Evolutionary conservation across 2,888 invertebrate genomes (phyloP).

Genomic region (Scrobipalpa costella): DNA sequence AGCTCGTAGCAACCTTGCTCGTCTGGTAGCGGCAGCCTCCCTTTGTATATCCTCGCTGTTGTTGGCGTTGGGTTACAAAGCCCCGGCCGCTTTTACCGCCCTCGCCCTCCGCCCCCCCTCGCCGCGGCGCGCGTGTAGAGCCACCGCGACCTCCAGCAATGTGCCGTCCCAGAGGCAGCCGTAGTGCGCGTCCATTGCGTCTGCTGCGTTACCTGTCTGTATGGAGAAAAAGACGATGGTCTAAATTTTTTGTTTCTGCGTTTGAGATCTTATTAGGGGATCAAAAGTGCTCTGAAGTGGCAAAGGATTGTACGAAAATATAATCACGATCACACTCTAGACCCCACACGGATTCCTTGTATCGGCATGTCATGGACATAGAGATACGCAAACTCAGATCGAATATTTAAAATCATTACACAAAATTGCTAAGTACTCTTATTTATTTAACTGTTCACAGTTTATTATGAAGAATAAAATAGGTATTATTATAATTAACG

Average conservation of each 20-base stretch:
- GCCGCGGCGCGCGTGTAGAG: conserved; percentile 92
- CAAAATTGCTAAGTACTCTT: no score
- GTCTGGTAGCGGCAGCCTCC: conserved; percentile 93
- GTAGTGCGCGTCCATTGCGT: conserved; percentile 97
- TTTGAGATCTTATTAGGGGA: no score
- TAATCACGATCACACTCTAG: no score
- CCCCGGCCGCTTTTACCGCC: conserved; percentile 91
- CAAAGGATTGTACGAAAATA: no score
- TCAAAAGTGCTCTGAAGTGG: no score
- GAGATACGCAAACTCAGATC: no score
- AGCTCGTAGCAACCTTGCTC: conserved; percentile 91
- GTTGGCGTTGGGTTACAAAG: conserved; percentile 95
- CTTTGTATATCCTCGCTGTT: conserved; percentile 97
- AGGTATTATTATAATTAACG: no score
- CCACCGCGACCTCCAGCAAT: conserved; percentile 94
- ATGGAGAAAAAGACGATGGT: background rate
- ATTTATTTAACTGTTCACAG: no score
- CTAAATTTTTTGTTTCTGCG: background rate
- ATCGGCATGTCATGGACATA: no score
- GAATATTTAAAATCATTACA: no score
- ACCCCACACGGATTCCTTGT: no score
- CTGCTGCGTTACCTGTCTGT: conserved; percentile 82
- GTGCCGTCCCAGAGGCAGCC: conserved; percentile 97
- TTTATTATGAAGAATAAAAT: no score
- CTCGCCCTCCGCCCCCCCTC: conserved; percentile 93